Evolutionary conservation across 2,888 invertebrate species (phyloP).

Genomic region (Ennomos fuscantarius): DNA sequence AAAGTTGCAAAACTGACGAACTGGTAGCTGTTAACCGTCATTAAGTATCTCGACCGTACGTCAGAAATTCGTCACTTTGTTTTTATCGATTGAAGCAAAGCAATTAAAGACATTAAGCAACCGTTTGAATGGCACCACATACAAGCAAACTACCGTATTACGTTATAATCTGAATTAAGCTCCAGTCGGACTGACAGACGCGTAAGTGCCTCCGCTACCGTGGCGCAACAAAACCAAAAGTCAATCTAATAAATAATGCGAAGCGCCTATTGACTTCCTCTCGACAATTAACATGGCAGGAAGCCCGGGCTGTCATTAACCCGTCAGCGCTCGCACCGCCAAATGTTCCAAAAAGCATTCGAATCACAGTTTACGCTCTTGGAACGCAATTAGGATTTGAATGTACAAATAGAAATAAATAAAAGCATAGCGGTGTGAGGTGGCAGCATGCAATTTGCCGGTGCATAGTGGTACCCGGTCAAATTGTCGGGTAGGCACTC

Average conservation of each 20-base stretch:
- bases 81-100: slow-evolving; percentile 53
- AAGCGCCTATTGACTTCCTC: slow-evolving; percentile 77
- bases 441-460: slow-evolving; percentile 80
- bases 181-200: slow-evolving; percentile 72
- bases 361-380: slow-evolving; percentile 72
- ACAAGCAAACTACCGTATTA: slow-evolving; percentile 81
- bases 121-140: slow-evolving; percentile 68
- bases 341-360: slow-evolving; percentile 77
- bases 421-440: slow-evolving; percentile 71
- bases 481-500: slow-evolving; percentile 75
- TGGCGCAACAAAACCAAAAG: slow-evolving; percentile 69
- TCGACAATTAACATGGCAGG: slow-evolving; percentile 81
- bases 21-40: slow-evolving; percentile 44
- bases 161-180: slow-evolving; percentile 81
- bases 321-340: slow-evolving; percentile 78
- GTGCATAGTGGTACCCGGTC: slow-evolving; percentile 61
- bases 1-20: slow-evolving; percentile 36
- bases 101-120: slow-evolving; percentile 77
- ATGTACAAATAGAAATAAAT: slow-evolving; percentile 83
- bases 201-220: slow-evolving; percentile 74
- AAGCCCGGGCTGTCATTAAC: slow-evolving; percentile 80
- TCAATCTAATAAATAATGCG: slow-evolving; percentile 78
- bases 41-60: slow-evolving; percentile 43
- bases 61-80: slow-evolving; percentile 50
- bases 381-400: slow-evolving; percentile 77